phyloP scores from a whole-genome alignment of 2,797 vertebrate genomes.

The Buceros bicornis region DNA sequence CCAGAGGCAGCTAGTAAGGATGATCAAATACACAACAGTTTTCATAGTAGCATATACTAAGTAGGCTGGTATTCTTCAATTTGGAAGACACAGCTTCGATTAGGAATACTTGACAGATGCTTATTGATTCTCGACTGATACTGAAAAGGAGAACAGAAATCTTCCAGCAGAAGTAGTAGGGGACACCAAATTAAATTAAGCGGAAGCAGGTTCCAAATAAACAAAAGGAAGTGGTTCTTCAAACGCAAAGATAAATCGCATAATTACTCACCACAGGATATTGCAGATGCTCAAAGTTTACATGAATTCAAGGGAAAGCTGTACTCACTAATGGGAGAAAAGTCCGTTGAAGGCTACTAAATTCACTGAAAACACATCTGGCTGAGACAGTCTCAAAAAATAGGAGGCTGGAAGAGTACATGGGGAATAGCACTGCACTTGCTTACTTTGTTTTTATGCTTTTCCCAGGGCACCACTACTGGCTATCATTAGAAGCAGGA shows the following conservation, averaged over 20 bases:
- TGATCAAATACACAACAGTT: neutral
- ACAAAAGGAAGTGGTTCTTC: slow-evolving; percentile 25
- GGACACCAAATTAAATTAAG: neutral
- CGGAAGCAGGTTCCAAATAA: neutral
- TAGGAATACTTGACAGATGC: neutral
- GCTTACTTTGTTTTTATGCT: neutral
- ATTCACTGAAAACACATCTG: neutral
- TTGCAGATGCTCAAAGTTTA: slow-evolving; percentile 32
- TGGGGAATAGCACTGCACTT: neutral
- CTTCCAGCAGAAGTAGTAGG: neutral
- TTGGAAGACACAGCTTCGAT: neutral
- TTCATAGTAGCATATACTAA: neutral
- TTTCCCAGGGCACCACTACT: neutral
- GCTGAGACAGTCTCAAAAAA: neutral
- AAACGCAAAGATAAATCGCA: neutral
- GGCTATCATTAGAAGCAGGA: slow-evolving; percentile 40
- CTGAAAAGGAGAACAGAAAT: neutral
- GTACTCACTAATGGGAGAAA: neutral
- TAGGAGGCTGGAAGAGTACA: neutral
- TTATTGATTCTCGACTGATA: neutral
- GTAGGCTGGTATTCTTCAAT: neutral
- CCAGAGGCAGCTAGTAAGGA: neutral
- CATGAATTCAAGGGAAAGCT: neutral
- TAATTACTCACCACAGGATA: slow-evolving; percentile 10
- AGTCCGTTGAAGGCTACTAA: neutral